Evolutionary conservation across 2,888 invertebrate species (phyloP), one percentile per base, ranked within the genome.

Genomic region (Ennomos fuscantarius): DNA sequence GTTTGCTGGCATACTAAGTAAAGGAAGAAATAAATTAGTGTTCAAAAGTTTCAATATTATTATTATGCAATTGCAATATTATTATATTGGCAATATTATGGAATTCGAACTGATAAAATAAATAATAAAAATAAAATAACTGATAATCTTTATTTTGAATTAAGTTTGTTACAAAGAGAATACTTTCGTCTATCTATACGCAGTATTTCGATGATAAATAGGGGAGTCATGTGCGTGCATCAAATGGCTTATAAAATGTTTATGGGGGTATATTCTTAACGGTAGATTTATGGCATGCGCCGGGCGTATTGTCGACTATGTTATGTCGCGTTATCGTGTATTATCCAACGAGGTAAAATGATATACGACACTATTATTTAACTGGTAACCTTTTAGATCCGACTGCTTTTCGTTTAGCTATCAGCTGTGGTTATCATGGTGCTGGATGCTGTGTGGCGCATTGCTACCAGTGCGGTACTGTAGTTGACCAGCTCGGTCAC

Each of bases 191-290:
- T 65, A 55, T 42, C 58, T 65, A 55, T 42, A 57, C 55, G 49
- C 66, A 69, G 15, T 31, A 31, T 36, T 68, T 68, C 69, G 69
- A 50, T 76, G 75, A 76, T 78, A 79, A 43, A 52, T 52, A 45
- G 43, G 52, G 80, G 55, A 68, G 54, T 65, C 69, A 68, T 78
- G 80, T 76, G 76, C 58, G 58, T 59, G 58, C 58, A 59, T 54
- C 49, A 49, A 54, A 59, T 50, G 58, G 71, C 79, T 67, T 79
- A 81, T 82, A 82, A 82, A 82, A 81, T 79, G 78, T 82, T 82
- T 82, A 82, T 78, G 73, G 72, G 63, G 60, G 46, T 51, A 41
- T 55, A 55, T 60, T 51, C 60, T 52, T 51, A 55, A 55, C 51
- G 51, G 31, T 48, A 41, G 55, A 60, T 60, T 60, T 60, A 60